Evolutionary conservation across 2,113 vertebrate genomes (phyloP).

Genomic region (Crotalus horridus): DNA sequence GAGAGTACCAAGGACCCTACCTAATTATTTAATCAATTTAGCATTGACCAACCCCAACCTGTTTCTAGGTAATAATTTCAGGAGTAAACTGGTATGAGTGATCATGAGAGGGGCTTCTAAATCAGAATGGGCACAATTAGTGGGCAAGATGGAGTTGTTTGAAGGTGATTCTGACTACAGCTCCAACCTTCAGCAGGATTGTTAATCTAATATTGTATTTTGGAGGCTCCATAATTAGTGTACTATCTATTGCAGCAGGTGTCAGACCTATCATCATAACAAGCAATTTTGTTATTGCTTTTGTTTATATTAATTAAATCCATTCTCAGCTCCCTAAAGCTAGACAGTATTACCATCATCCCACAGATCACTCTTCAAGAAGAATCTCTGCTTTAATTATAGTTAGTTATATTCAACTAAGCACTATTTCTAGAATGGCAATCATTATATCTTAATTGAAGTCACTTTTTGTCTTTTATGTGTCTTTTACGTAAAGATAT

Average conservation of each 20-base stretch:
- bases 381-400: neutral
- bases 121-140: neutral
- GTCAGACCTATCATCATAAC: neutral
- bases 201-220: neutral
- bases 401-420: neutral
- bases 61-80: neutral
- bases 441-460: neutral
- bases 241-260: neutral
- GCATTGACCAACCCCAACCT: neutral
- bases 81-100: neutral
- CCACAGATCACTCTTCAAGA: neutral
- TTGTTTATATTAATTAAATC: neutral
- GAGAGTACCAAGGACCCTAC: too few relatives aligned
- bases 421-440: neutral
- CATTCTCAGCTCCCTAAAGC: neutral
- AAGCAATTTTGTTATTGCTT: neutral
- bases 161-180: neutral
- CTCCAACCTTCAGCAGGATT: neutral
- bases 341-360: neutral
- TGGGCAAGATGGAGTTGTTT: neutral
- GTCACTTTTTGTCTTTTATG: neutral
- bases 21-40: neutral
- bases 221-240: neutral
- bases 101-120: neutral
- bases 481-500: too few relatives aligned